Conservation (phyloP, 1,140 invertebrate genomes). For the Periplaneta americana region DNA sequence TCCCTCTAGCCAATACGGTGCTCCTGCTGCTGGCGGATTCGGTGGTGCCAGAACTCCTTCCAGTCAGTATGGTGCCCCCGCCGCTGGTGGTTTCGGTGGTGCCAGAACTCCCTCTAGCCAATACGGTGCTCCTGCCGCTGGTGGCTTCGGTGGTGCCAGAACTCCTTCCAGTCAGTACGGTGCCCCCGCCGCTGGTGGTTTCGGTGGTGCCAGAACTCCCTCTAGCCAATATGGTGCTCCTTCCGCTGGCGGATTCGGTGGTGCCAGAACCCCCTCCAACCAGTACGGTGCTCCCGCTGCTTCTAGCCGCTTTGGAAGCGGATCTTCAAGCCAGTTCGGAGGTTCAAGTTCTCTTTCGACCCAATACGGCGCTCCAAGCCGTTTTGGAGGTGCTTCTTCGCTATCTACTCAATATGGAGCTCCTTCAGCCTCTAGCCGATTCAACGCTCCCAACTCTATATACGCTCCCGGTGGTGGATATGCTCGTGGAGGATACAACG, state of each 20-base stretch:
- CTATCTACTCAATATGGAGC: constrained; percentile 2
- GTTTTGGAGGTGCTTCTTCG: not conserved
- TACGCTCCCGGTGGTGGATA: not conserved
- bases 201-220: not conserved
- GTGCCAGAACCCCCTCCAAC: not conserved
- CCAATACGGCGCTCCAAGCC: not conserved
- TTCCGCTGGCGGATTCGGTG: not conserved
- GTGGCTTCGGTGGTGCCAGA: not conserved
- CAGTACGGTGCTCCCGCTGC: not conserved
- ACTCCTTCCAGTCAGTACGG: not conserved
- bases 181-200: not conserved
- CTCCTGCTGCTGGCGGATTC: no score
- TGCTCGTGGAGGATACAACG: not conserved
- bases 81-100: not conserved
- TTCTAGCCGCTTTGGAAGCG: not conserved
- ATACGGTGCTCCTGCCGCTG: not conserved
- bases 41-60: no score
- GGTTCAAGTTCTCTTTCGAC: not conserved
- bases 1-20: constrained; percentile 12
- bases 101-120: not conserved
- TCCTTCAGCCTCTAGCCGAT: not conserved
- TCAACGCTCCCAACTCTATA: not conserved
- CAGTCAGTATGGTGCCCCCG: no score
- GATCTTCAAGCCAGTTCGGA: not conserved
- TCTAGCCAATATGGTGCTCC: not conserved